A percentile compares a stretch with the other conserved stretches of the same genome.
Evolutionary conservation across 37 sponge, comb jelly and placozoan species (phyloP).

Genomic region (Bolinopsis microptera): DNA sequence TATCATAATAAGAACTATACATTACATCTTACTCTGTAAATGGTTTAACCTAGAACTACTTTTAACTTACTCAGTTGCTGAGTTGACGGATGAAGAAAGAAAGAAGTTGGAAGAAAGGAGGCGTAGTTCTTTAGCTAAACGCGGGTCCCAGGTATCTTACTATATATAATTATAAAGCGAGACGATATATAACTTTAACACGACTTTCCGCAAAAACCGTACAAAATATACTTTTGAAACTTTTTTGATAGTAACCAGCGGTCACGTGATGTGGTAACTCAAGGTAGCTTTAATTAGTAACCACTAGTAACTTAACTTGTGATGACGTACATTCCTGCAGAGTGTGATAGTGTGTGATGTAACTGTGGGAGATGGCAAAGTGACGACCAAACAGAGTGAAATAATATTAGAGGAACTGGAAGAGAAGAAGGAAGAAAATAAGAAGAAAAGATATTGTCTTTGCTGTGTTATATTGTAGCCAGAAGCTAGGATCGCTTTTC

Average conservation of each 20-base stretch:
- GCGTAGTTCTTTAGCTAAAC: neutral
- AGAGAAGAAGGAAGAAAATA: neutral
- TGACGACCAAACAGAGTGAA: constrained; percentile 35
- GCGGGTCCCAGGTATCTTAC: constrained; percentile 2
- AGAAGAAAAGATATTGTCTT: neutral
- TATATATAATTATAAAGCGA: too few relatives aligned
- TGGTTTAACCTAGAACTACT: too few relatives aligned
- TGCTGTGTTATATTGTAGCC: constrained; percentile 22
- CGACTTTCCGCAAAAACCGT: too few relatives aligned
- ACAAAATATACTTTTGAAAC: too few relatives aligned
- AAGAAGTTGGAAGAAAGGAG: neutral
- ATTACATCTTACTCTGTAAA: too few relatives aligned
- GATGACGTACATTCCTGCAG: neutral
- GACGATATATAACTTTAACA: neutral
- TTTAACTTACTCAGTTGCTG: too few relatives aligned
- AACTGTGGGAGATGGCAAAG: neutral
- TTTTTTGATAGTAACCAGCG: too few relatives aligned
- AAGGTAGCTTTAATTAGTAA: too few relatives aligned
- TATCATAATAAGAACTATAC: too few relatives aligned
- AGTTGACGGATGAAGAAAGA: neutral
- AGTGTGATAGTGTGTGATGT: constrained; percentile 34
- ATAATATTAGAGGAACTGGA: neutral
- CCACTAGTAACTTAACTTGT: too few relatives aligned
- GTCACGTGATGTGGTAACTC: too few relatives aligned
- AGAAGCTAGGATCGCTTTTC: too few relatives aligned